Evolutionary conservation across 2,888 invertebrate genomes (phyloP), one percentile per base, ranked within the genome.

Genomic region (Scaptodrosophila latifasciaeformis): DNA sequence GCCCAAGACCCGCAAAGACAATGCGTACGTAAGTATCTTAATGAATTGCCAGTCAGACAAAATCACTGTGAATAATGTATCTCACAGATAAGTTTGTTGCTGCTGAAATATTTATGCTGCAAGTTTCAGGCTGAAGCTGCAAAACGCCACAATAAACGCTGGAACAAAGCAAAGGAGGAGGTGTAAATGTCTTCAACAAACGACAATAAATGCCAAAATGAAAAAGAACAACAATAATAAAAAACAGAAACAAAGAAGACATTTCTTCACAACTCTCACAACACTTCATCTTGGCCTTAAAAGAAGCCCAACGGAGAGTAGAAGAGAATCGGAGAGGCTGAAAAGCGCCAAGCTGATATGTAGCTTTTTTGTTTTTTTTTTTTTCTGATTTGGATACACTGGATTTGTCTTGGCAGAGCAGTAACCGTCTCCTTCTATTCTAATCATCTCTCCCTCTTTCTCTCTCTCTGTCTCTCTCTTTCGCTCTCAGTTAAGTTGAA

Each of bases 61-160:
- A 65, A 58, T 53, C 43, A 52, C 4, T 44, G 31, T 71, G 64
- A 66, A 77, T 77, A 70, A 77, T 76, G 61, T 61, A 69, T 60
- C 65, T 58, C 54, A 43, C 47, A 56, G 59, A 64, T 71, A 54
- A 43, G 54, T 51, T 47, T 39, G 35, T 19, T 35, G 30, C 42
- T 30, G 34, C 51, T 65, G 24, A 69, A 67, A 63, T 59, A 74
- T 70, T 55, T 45, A 74, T 67, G 57, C 42, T 34, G 60, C 44
- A 49, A 58, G 54, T 47, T 48, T 39, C n/a, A 29, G 10, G 12
- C 24, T 13, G 31, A n/a, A 35, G 54, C 37, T 42, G 46, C 59
- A 70, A 62, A 63, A 51, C 47, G 50, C 57, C 29, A 47, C 10
- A 5, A 35, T 7, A 21, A 46, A n/a, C 4, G 7, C 12, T 13